phyloP scores from a whole-genome alignment of 2,113 vertebrate species.

The Rhabdomys dilectus region DNA sequence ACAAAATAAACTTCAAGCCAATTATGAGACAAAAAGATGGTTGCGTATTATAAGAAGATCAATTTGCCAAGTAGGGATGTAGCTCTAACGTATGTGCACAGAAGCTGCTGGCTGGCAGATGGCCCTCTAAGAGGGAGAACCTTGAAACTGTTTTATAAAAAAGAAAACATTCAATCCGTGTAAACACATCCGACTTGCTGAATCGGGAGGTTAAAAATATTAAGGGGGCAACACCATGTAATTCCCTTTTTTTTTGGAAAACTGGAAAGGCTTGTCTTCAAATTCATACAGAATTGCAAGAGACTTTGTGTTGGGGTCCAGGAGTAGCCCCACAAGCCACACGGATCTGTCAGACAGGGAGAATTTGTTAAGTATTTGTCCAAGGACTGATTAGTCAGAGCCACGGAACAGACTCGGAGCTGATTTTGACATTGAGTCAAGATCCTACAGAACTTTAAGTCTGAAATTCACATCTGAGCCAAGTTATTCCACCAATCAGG shows the following conservation, averaged over 20 bases:
- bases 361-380: too few relatives aligned
- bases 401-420: too few relatives aligned
- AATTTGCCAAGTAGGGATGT: neutral
- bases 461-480: too few relatives aligned
- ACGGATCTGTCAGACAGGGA: too few relatives aligned
- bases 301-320: neutral
- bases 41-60: neutral
- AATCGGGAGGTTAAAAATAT: neutral
- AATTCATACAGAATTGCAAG: neutral
- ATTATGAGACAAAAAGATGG: neutral
- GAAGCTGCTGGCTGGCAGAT: neutral
- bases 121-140: neutral
- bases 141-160: neutral
- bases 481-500: too few relatives aligned
- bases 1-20: neutral
- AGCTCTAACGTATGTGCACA: neutral
- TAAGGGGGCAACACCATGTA: neutral
- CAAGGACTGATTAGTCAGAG: too few relatives aligned
- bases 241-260: neutral
- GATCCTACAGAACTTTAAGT: too few relatives aligned
- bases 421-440: too few relatives aligned
- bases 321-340: too few relatives aligned
- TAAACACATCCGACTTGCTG: neutral
- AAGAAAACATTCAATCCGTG: neutral
- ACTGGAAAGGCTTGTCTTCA: neutral